Base-by-base conservation (phyloP, 1,140 invertebrate species). In the Phortica variegata region DNA sequence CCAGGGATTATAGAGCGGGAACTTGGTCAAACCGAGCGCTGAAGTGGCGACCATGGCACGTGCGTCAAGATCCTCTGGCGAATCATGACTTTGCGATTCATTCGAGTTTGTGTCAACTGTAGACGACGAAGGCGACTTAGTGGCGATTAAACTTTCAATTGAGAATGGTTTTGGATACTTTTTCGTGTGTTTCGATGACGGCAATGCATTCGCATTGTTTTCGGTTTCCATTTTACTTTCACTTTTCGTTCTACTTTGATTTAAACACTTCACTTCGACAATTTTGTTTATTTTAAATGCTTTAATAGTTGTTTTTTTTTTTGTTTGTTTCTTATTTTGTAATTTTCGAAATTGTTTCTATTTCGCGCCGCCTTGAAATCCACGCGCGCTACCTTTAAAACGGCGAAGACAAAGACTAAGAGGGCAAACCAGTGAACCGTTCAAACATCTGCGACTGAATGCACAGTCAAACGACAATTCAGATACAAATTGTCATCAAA, bases 1-100 rank as follows among this genome's bases (percentile, higher is more conserved):
- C 73, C 73, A 76, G 29, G 74, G 74, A 60, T 74, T 76, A 36
- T 75, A 76, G 3, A 76, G 57, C 0, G 71, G 63, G 16, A 76
- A 74, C 49, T 74, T 73, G 17, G 70, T 63, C 19, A 76, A 49
- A 2, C 71, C 65, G 12, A 74, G 31, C 4, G 69, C 61, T 0
- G 68, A 72, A 10, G 61, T 63, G 38, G 69, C 69, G 3, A 68
- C 60, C 49, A 70, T 60, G 39, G 68, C 60, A 5, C 70, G 58
- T 17, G 70, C 65, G 60, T 50, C 60, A 0, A 73, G 37, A 26
- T 70, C 60, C 19, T 60, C 70, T 40, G 58, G 49, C 37, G 52
- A 47, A 15, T 40, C 33, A 2, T 36, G 33, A 37, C 15, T 15
- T 19, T 3, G 38, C 56, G 0, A 2, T 8, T 17, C 10, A 18